Evolutionary conservation across 2,888 invertebrate genomes (phyloP).

Genomic region (Dinocampus coccinellae): DNA sequence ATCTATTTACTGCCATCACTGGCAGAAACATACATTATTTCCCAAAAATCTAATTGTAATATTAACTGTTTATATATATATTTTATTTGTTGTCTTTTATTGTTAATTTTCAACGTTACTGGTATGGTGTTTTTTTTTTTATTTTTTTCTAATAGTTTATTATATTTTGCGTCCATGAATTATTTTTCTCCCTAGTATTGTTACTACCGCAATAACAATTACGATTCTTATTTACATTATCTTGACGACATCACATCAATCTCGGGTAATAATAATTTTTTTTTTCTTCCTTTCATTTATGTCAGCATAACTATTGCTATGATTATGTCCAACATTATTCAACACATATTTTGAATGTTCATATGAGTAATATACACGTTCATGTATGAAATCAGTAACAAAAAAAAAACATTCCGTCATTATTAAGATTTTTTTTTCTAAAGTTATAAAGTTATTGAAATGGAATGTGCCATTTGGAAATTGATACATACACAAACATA

Average conservation of each 20-base stretch:
- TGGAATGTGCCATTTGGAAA: background rate
- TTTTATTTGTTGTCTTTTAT: constrained; percentile 36
- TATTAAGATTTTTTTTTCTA: background rate
- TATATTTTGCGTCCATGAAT: background rate
- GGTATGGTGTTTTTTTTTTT: constrained; percentile 32
- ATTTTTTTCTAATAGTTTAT: constrained; percentile 34
- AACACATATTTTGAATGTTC: background rate
- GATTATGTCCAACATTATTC: background rate
- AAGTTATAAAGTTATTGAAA: background rate
- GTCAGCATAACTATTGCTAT: too few relatives aligned
- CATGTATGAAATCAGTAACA: background rate
- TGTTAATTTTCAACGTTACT: constrained; percentile 16
- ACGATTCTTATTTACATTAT: constrained; percentile 1
- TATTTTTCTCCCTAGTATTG: background rate
- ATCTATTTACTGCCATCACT: constrained; percentile 26
- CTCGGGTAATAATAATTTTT: constrained; percentile 14
- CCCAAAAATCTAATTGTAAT: background rate
- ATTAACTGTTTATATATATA: constrained; percentile 21
- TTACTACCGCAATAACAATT: constrained; percentile 1
- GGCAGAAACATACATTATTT: constrained; percentile 34
- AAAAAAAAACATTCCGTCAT: background rate
- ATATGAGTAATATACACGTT: background rate
- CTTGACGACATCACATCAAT: constrained; percentile 1
- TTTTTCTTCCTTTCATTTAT: too few relatives aligned
- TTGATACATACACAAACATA: background rate